Evolutionary conservation across 2,888 invertebrate genomes (phyloP).

Genomic region (Tryphoninae sp.): DNA sequence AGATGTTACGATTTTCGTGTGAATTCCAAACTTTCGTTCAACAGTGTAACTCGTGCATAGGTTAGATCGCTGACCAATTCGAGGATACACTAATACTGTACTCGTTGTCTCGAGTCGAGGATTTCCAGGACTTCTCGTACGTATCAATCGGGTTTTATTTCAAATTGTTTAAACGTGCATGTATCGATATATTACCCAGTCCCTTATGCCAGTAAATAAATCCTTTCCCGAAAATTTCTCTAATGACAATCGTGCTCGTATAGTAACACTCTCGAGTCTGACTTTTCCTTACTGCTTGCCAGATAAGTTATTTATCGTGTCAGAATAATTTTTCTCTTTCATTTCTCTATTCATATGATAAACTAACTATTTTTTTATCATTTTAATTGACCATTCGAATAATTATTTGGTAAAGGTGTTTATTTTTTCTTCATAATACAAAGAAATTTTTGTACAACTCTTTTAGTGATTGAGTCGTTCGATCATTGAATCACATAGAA

Average conservation of each 20-base stretch:
- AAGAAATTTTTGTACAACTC: too few species aligned
- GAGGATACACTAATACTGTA: conserved; percentile 22
- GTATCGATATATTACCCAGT: not conserved
- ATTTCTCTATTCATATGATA: not conserved
- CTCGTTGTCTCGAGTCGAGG: conserved; percentile 51
- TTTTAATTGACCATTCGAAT: too few species aligned
- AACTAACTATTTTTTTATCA: too few species aligned
- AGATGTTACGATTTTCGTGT: conserved; percentile 49
- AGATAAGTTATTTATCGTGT: not conserved
- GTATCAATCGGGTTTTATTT: conserved; percentile 38
- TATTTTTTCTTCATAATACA: too few species aligned
- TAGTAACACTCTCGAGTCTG: not conserved
- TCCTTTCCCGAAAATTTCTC: not conserved
- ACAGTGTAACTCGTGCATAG: conserved; percentile 54
- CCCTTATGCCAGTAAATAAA: not conserved
- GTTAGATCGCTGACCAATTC: conserved; percentile 53
- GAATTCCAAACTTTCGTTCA: conserved; percentile 40
- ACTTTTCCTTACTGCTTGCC: not conserved
- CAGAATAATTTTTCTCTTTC: not conserved
- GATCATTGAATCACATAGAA: not conserved
- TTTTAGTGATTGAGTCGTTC: not conserved
- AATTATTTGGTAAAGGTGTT: too few species aligned
- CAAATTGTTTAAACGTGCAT: not conserved
- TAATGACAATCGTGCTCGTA: not conserved
- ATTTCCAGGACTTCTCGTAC: conserved; percentile 50